Evolutionary conservation across 2,113 vertebrate genomes (phyloP).

Genomic region (Zosterops lateralis): DNA sequence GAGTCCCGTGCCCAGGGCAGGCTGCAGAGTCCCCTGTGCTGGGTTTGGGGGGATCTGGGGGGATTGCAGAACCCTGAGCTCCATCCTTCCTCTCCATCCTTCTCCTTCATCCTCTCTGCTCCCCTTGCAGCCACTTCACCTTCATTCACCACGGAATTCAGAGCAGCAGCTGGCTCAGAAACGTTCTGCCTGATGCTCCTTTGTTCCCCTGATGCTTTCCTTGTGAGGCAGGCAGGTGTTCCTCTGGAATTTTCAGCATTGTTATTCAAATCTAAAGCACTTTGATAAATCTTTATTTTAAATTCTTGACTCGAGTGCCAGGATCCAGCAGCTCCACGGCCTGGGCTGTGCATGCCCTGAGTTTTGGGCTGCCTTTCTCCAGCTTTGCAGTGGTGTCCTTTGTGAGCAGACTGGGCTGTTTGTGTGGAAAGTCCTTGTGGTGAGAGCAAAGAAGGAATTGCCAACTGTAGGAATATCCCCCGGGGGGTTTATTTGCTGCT

Average conservation of each 20-base stretch:
- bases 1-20: neutral
- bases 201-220: neutral
- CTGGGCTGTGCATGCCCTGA: neutral
- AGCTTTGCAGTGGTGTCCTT: neutral
- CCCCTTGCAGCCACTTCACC: neutral
- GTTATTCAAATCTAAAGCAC: neutral
- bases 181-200: neutral
- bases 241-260: neutral
- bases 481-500: neutral
- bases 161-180: neutral
- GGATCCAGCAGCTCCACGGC: neutral
- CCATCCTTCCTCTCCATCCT: neutral
- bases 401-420: neutral
- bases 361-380: neutral
- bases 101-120: neutral
- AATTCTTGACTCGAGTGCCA: neutral
- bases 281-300: fast-evolving
- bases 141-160: neutral
- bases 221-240: neutral
- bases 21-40: neutral
- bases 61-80: neutral
- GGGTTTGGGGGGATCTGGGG: neutral
- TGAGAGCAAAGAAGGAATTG: neutral
- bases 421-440: neutral
- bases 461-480: neutral